Evolutionary conservation across 2,797 vertebrate species (phyloP).

Genomic region (Rhinatrema bivittatum): DNA sequence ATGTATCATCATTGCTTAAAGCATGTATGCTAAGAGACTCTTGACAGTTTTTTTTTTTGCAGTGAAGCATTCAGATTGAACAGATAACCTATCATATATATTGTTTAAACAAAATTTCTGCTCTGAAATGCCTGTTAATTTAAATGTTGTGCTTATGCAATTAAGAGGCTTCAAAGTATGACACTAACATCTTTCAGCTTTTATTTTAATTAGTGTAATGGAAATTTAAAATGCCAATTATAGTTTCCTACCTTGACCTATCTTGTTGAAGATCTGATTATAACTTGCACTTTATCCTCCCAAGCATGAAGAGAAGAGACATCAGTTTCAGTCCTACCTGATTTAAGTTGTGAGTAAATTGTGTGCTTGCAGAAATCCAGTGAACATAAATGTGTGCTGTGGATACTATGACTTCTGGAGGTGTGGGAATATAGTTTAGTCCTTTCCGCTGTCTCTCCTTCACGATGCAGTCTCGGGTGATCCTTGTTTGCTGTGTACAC

Average conservation of each 20-base stretch:
- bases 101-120: slow-evolving; percentile 16
- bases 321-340: slow-evolving; percentile 84
- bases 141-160: slow-evolving; percentile 18
- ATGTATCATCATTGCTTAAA: slow-evolving; percentile 29
- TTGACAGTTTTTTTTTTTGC: background rate
- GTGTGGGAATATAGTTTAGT: slow-evolving; percentile 33
- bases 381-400: slow-evolving; percentile 52
- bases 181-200: slow-evolving; percentile 42
- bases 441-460: slow-evolving; percentile 66
- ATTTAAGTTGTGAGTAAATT: slow-evolving; percentile 73
- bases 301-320: slow-evolving; percentile 53
- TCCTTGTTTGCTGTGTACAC: slow-evolving; percentile 65
- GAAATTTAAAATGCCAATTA: slow-evolving; percentile 52
- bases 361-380: slow-evolving; percentile 75
- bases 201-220: slow-evolving; percentile 49
- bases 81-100: slow-evolving; percentile 21
- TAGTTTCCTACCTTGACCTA: slow-evolving; percentile 48
- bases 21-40: slow-evolving; percentile 2
- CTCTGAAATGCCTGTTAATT: slow-evolving; percentile 8
- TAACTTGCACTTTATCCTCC: slow-evolving; percentile 52
- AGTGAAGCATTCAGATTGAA: background rate
- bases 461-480: slow-evolving; percentile 69
- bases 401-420: slow-evolving; percentile 30
- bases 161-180: slow-evolving; percentile 40
- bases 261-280: slow-evolving; percentile 46